A percentile compares a stretch with the other conserved stretches of the same genome.
These are phyloP conservation scores for Sphaeramia orbicularis DNA, from an alignment of 2,797 vertebrate genomes.

Conservation along the genomic window DNA sequence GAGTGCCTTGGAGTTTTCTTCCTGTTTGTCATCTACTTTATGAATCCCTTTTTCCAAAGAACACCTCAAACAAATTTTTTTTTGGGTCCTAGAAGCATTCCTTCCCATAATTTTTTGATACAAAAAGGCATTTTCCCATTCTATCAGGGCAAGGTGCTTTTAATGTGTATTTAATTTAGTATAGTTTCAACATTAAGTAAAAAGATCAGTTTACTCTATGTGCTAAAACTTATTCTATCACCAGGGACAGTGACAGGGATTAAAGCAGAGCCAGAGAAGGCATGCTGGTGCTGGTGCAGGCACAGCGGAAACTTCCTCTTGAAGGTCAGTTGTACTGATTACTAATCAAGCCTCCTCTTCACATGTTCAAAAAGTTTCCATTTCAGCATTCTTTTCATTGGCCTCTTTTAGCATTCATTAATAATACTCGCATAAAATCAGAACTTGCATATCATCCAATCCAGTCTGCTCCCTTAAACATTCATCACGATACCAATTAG, in stretches of 20 bases:
- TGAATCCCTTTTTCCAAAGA: too few species aligned
- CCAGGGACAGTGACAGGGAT: neutral
- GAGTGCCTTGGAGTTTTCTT: too few species aligned
- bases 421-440: constrained; percentile 44
- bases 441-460: constrained; percentile 10
- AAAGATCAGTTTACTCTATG: too few species aligned
- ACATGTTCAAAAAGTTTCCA: constrained; percentile 32
- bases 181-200: too few species aligned
- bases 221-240: constrained; percentile 25
- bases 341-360: constrained; percentile 56
- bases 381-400: constrained; percentile 23
- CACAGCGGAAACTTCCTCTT: constrained; percentile 22
- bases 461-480: constrained; percentile 37
- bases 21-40: too few species aligned
- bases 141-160: too few species aligned
- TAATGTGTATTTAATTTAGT: too few species aligned
- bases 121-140: too few species aligned
- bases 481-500: constrained; percentile 54
- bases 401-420: constrained; percentile 36
- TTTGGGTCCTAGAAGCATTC: too few species aligned
- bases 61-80: too few species aligned
- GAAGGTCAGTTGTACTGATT: constrained; percentile 51
- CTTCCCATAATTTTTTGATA: too few species aligned
- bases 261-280: constrained; percentile 16
- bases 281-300: constrained; percentile 14